Evolutionary conservation across 2,888 invertebrate species (phyloP), one percentile per base, ranked within the genome.

Genomic region (Anagyrus pseudococci): DNA sequence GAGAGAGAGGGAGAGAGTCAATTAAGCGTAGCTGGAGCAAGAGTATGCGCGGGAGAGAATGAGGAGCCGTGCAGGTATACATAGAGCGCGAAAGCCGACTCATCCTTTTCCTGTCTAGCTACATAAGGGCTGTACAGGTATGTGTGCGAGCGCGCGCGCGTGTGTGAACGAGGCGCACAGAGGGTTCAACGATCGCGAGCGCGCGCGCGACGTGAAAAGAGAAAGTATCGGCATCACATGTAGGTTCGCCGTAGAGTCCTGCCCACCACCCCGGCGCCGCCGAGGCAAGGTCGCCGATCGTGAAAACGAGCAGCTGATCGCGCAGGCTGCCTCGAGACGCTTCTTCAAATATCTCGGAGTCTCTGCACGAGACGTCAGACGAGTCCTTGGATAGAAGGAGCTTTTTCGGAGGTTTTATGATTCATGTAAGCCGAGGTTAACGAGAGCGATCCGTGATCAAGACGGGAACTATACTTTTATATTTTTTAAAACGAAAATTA

Each of bases 241-340:
- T 8, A 13, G 17, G n/a, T 15, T 15, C 10, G 17, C 23, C 46
- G 19, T 37, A 8, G 33, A 58, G 37, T 58, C 62, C 50, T 55
- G 49, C 46, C 8, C 33, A 17, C 17, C 37, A 37, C 43, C n/a
- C 25, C 33, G 47, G 29, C 43, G 41, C 49, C 17, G 52, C 52
- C 53, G 15, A n/a, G 37, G 55, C 62, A 66, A 62, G 66, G 62
- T 62, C 57, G 59, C 29, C 61, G 48, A 58, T 55, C 58, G 41
- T 26, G 55, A 48, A 46, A 54, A 55, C 61, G 46, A 66, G 52
- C 66, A 66, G 66, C 66, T 66, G 62, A 66, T 66, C 66, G 61
- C 2, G 15, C 2, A 20, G 15, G 43, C 17, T n/a, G n/a, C n/a
- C 13, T 33, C 33, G 33, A 13, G 33, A 6, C 8, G 13, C 8